Base-by-base conservation (phyloP, 2,888 invertebrate genomes). In the Drosophila yooni region DNA sequence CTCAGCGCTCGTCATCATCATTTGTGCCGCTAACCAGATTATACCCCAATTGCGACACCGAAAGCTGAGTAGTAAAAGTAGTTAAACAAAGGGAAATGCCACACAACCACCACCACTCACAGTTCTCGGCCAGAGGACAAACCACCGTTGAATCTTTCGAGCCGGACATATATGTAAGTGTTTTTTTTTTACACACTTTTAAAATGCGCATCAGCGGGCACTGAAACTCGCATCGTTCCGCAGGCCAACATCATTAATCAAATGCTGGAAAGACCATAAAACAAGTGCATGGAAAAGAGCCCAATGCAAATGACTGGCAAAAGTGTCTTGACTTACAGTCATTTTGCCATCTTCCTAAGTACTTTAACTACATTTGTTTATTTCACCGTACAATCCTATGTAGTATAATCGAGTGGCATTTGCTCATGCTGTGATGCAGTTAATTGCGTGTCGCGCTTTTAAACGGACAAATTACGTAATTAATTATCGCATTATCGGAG, bases 381-480 rank as follows among this genome's bases (percentile, higher is more conserved):
- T 57, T 46, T n/a, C 11, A 50, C 65, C 48, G 52, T 57, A 2
- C 38, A 27, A 27, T 8, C n/a, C 36, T 48, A 27, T 57, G 36
- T 25, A 62, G 50, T 18, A 52, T 36, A 56, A 40, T 62, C 72
- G 57, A 76, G 80, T 70, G 79, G 63, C 73, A 63, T 71, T 79
- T 67, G 48, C 59, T 40, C 71, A 60, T 65, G 57, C 56, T 64
- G 67, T 65, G 48, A 50, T 36, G 40, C 64, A 51, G 79, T 59
- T 74, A 65, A 70, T 63, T 70, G 59, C 38, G 61, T 54, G 68
- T 54, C 57, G 57, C 57, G 75, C 74, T 70, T 58, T 76, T 75
- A 66, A 82, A 79, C 78, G 75, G 83, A 82, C 81, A 87, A 91
- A 89, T 90, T 82, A 78, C 82, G 74, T 83, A 91, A 92, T 91